Conservation (phyloP, 2,113 vertebrate genomes). For the Chaetops frenatus region DNA sequence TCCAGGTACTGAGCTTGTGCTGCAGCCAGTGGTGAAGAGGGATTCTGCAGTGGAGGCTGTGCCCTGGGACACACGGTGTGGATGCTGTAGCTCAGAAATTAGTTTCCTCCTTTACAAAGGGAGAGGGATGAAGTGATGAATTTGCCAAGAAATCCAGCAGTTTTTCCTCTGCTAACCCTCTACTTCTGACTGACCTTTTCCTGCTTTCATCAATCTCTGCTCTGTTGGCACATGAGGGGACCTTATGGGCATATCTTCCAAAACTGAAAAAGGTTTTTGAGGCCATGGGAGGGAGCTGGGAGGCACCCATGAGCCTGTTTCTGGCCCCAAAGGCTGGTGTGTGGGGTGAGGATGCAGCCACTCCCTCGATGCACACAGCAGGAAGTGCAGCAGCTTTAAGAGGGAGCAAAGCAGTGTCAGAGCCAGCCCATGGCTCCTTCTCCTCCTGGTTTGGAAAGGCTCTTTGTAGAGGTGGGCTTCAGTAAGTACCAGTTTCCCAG, state of each 20-base stretch:
- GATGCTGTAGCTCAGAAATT: background rate
- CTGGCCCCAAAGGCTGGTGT: rapidly evolving
- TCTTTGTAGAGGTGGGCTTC: background rate
- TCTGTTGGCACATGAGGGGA: background rate
- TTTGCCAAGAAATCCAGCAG: background rate
- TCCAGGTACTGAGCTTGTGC: background rate
- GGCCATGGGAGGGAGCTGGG: background rate
- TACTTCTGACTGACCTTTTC: background rate
- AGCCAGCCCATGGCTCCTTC: background rate
- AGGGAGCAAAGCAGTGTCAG: background rate
- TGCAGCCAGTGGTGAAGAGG: background rate
- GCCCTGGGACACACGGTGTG: rapidly evolving
- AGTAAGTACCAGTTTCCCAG: background rate
- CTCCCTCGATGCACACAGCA: rapidly evolving
- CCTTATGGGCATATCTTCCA: background rate
- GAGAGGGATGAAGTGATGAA: background rate
- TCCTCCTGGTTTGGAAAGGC: background rate
- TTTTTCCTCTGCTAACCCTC: background rate
- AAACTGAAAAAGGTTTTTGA: background rate
- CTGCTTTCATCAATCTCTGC: background rate
- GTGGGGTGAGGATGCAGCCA: background rate
- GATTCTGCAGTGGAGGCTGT: background rate
- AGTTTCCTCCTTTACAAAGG: background rate
- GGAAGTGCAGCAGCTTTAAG: background rate
- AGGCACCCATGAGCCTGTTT: background rate